These are phyloP conservation scores for Rotaria sp. DNA, from an alignment of 2,888 invertebrate species.

Conservation along the genomic window DNA sequence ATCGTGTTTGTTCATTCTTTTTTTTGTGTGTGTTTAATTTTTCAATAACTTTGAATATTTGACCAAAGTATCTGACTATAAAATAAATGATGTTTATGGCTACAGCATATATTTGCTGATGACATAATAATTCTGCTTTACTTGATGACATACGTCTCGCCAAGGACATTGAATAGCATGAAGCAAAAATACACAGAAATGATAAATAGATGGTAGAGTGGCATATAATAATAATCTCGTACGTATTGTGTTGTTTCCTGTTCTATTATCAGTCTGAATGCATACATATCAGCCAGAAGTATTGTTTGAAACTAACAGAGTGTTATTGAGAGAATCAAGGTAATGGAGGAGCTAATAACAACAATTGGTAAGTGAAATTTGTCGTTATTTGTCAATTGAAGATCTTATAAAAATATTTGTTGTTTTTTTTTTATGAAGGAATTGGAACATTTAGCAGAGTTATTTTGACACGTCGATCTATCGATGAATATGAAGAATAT, in stretches of 20 bases:
- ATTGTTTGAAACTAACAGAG: neutral
- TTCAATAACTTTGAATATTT: neutral
- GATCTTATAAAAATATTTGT: no score
- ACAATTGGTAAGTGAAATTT: neutral
- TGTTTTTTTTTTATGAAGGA: neutral
- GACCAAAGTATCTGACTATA: neutral
- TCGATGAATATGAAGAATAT: neutral
- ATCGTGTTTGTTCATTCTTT: neutral
- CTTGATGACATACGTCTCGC: neutral
- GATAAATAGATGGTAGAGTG: neutral
- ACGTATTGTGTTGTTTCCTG: neutral
- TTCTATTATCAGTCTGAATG: neutral
- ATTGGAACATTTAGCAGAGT: constrained; percentile 8
- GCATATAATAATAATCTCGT: neutral
- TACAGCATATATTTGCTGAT: neutral
- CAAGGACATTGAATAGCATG: neutral
- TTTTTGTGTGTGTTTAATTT: neutral
- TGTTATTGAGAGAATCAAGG: neutral
- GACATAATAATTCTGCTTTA: neutral
- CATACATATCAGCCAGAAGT: neutral
- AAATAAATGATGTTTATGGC: neutral
- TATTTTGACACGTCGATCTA: neutral
- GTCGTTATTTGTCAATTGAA: no score
- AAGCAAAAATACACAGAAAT: neutral
- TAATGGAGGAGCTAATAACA: neutral